Evolutionary conservation across 2,113 vertebrate species (phyloP).

Genomic region (Trematomus loennbergii): DNA sequence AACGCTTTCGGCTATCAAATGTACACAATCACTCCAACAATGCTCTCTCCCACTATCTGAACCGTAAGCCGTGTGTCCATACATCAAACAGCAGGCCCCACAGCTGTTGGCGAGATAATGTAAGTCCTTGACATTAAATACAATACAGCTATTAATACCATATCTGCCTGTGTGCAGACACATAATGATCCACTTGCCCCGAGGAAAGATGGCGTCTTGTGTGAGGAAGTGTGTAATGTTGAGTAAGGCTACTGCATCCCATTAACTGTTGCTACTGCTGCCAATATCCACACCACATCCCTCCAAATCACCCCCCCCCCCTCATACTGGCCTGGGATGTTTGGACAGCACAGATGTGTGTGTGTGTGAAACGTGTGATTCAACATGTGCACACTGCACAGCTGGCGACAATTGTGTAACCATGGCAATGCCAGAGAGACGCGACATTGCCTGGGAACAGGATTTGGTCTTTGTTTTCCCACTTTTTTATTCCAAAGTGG

Average conservation of each 20-base stretch:
- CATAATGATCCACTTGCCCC: slow-evolving; percentile 61
- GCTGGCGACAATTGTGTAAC: slow-evolving; percentile 36
- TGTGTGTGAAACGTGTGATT: slow-evolving; percentile 4
- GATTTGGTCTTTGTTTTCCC: neutral
- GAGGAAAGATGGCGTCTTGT: slow-evolving; percentile 50
- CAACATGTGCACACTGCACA: neutral
- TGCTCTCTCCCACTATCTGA: slow-evolving; percentile 57
- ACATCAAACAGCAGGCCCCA: slow-evolving; percentile 63
- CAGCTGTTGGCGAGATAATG: slow-evolving; percentile 70
- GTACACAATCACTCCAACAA: slow-evolving; percentile 54
- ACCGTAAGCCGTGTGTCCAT: slow-evolving; percentile 54
- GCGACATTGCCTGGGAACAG: neutral
- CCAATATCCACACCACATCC: slow-evolving; percentile 12
- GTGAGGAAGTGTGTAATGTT: slow-evolving; percentile 54
- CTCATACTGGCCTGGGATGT: slow-evolving; percentile 14
- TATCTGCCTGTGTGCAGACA: slow-evolving; percentile 63
- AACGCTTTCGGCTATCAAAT: slow-evolving; percentile 43
- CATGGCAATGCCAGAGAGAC: slow-evolving; percentile 24
- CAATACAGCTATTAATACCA: slow-evolving; percentile 73
- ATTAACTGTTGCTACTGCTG: slow-evolving; percentile 22
- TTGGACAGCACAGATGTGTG: slow-evolving; percentile 30
- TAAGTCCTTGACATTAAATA: slow-evolving; percentile 71
- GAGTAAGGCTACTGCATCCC: slow-evolving; percentile 18
- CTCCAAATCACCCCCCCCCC: neutral
- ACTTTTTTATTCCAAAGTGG: slow-evolving; percentile 10